Conservation (phyloP, 1,140 invertebrate species). For the Heliothis subflexa region DNA sequence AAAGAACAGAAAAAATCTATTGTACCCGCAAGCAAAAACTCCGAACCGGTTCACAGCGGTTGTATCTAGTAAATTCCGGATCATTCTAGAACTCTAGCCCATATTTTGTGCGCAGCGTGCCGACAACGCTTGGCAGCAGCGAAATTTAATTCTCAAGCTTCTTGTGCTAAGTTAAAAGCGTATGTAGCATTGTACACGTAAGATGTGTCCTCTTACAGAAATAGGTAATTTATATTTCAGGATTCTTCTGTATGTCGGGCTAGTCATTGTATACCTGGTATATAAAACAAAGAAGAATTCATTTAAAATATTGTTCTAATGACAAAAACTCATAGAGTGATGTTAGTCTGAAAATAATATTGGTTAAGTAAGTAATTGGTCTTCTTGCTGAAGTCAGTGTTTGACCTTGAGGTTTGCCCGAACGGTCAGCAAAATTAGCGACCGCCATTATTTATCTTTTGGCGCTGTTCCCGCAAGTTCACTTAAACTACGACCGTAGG, state of each 20-base stretch:
- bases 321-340: too few species aligned
- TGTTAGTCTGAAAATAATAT: too few species aligned
- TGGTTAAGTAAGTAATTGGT: too few species aligned
- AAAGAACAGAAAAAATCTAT: conserved; percentile 34
- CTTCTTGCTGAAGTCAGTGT: not conserved
- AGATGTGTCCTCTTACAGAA: not conserved
- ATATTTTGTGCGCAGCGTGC: conserved; percentile 53
- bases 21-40: conserved; percentile 33
- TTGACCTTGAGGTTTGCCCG: not conserved
- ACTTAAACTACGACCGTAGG: too few species aligned
- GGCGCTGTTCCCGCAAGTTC: too few species aligned
- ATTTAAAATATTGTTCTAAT: not conserved
- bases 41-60: conserved; percentile 43
- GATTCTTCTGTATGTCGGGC: not conserved
- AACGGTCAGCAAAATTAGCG: not conserved
- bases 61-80: conserved; percentile 53
- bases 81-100: conserved; percentile 48
- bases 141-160: conserved; percentile 56
- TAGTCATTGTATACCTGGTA: not conserved
- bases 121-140: conserved; percentile 44
- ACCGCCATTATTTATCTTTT: too few species aligned
- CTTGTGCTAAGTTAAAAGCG: conserved; percentile 49
- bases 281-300: too few species aligned
- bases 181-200: conserved; percentile 4
- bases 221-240: not conserved